phyloP scores from a whole-genome alignment of 2,113 vertebrate species.

The Dromas ardeola region DNA sequence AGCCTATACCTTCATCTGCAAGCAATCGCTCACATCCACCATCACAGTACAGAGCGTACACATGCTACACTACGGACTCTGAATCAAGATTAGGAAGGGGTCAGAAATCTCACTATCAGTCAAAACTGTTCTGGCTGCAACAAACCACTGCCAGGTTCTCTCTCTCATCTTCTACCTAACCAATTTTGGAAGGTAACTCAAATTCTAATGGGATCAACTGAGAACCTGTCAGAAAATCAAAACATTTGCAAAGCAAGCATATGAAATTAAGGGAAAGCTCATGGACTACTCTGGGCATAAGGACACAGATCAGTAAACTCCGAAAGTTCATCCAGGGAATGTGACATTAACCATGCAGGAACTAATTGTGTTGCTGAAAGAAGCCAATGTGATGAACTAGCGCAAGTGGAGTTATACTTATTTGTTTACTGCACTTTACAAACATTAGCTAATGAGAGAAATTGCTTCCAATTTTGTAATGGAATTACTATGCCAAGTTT shows the following conservation, averaged over 20 bases:
- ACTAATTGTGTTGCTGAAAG: not conserved
- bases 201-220: not conserved
- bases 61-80: not conserved
- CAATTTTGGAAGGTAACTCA: not conserved
- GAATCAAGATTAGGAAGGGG: not conserved
- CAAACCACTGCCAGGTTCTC: not conserved
- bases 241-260: not conserved
- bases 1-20: not conserved
- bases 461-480: not conserved
- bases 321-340: not conserved
- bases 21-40: not conserved
- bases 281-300: not conserved
- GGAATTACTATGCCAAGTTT: not conserved
- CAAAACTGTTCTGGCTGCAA: not conserved
- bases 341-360: not conserved
- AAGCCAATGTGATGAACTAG: not conserved
- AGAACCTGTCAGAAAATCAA: not conserved
- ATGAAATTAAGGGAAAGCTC: not conserved
- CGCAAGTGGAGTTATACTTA: not conserved
- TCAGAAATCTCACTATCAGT: not conserved
- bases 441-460: not conserved
- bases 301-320: not conserved
- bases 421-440: not conserved
- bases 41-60: not conserved
- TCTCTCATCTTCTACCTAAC: not conserved